Conservation (phyloP, 1,140 invertebrate genomes). For the Colletes latitarsis region DNA sequence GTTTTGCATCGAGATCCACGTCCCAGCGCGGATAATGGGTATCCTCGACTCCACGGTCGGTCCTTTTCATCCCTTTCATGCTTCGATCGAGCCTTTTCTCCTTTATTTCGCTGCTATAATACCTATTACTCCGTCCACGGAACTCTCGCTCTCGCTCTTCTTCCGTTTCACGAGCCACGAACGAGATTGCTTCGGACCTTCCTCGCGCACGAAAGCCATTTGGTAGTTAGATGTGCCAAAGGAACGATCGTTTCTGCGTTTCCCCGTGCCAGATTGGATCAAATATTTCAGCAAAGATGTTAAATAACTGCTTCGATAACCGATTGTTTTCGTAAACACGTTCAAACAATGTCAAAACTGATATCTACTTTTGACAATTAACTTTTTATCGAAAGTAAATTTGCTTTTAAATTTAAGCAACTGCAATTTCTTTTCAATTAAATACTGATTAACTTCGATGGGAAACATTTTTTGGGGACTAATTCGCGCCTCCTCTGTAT, state of each 20-base stretch:
- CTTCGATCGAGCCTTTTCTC: slow-evolving; percentile 16
- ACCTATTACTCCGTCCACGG: slow-evolving; percentile 30
- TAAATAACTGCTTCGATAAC: too few species aligned
- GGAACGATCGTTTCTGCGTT: not conserved
- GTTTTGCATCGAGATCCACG: slow-evolving; percentile 53
- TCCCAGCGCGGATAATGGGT: slow-evolving; percentile 35
- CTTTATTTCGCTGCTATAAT: slow-evolving; percentile 20
- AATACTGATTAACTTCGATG: too few species aligned
- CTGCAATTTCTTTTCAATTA: too few species aligned
- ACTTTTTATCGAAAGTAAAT: too few species aligned
- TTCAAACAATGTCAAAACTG: too few species aligned
- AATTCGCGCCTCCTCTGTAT: too few species aligned
- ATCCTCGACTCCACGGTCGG: slow-evolving; percentile 11
- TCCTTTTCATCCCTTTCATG: slow-evolving; percentile 1
- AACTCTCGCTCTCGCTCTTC: not conserved
- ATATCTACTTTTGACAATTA: too few species aligned
- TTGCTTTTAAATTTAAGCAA: too few species aligned
- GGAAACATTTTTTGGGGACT: too few species aligned
- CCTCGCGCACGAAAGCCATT: slow-evolving; percentile 4
- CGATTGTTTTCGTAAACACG: too few species aligned
- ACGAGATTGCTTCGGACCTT: not conserved
- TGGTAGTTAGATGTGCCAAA: not conserved
- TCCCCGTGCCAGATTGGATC: not conserved
- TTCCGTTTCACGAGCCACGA: not conserved
- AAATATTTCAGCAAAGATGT: not conserved